Conservation (phyloP, 1,140 invertebrate species). For the Caerostris extrusa region DNA sequence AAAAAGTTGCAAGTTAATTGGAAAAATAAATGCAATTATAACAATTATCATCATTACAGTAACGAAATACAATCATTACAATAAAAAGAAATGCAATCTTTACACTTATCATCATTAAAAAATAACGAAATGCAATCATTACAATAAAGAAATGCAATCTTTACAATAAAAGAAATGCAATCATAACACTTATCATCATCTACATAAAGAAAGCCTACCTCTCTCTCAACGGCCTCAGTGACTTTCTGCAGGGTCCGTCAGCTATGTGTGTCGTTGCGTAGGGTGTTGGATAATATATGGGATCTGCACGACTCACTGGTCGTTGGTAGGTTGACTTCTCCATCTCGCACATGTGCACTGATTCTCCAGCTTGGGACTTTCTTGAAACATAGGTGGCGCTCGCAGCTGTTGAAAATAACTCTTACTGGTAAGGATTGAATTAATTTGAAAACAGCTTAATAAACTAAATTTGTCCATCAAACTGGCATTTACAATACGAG, state of each 20-base stretch:
- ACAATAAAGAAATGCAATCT: no score
- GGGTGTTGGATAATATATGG: constrained; percentile 74
- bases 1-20: no score
- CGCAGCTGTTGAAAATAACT: neutral
- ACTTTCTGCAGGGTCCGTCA: constrained; percentile 66
- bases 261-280: constrained; percentile 77
- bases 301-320: constrained; percentile 55
- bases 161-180: no score
- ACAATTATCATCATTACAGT: no score
- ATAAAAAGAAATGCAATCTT: no score
- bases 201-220: neutral
- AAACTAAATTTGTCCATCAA: no score
- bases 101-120: no score
- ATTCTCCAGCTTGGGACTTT: constrained; percentile 54
- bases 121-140: no score
- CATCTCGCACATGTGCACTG: constrained; percentile 69
- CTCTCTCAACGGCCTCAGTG: constrained; percentile 65
- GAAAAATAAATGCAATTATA: no score
- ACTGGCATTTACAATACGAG: no score
- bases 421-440: neutral
- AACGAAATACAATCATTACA: no score
- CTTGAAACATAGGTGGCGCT: constrained; percentile 69
- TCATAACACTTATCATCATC: no score
- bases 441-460: neutral
- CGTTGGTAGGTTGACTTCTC: constrained; percentile 71